Conservation (phyloP, 2,113 vertebrate genomes). For the Silurus meridionalis region DNA sequence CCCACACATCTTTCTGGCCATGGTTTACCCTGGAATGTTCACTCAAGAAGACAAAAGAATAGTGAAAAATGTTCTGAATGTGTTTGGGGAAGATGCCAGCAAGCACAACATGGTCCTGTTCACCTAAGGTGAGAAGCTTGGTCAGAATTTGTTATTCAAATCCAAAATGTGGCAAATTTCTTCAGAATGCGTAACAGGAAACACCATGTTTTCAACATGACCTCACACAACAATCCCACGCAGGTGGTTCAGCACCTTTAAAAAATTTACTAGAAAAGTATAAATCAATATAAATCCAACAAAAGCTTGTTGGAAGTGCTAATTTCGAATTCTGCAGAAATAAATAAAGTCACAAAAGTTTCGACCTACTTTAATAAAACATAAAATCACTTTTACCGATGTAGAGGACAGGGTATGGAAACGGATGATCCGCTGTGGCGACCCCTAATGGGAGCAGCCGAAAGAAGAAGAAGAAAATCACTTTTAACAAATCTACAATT, state of each 20-base stretch:
- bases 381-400: too few relatives aligned
- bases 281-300: too few relatives aligned
- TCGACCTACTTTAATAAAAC: too few relatives aligned
- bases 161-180: neutral
- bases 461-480: too few relatives aligned
- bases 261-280: neutral
- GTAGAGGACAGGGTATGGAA: too few relatives aligned
- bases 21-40: constrained; percentile 46
- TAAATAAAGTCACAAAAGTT: too few relatives aligned
- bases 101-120: constrained; percentile 33
- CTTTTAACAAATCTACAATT: too few relatives aligned
- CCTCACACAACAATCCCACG: constrained; percentile 15
- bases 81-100: constrained; percentile 11
- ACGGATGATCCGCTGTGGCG: too few relatives aligned
- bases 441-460: too few relatives aligned
- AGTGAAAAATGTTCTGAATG: constrained; percentile 18
- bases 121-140: constrained; percentile 42
- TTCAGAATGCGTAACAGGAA: too few relatives aligned
- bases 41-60: constrained; percentile 39
- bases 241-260: constrained; percentile 26
- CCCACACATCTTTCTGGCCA: constrained; percentile 40
- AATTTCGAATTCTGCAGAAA: too few relatives aligned
- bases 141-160: constrained; percentile 16
- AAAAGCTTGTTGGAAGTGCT: too few relatives aligned
- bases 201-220: constrained; percentile 13